phyloP scores from a whole-genome alignment of 1,140 invertebrate genomes.

The Habropoda laboriosa region DNA sequence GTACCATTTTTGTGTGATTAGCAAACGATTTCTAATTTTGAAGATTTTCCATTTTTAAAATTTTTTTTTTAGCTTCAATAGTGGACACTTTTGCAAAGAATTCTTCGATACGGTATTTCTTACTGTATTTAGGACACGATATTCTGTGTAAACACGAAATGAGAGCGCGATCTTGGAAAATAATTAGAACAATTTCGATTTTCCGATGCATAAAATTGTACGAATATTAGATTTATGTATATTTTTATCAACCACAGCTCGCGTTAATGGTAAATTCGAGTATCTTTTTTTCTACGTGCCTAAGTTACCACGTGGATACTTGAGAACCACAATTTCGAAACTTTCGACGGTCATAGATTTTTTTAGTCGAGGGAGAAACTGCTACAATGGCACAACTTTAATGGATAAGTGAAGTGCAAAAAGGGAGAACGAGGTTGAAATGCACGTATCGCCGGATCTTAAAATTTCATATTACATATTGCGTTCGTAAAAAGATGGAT shows the following conservation, averaged over 20 bases:
- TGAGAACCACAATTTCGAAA: background rate
- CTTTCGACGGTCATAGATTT: conserved; percentile 14
- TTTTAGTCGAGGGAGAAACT: background rate
- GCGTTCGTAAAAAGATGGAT: background rate
- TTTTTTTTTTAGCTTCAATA: no score
- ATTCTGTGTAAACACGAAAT: no score
- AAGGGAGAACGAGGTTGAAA: conserved; percentile 3
- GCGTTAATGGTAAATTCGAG: background rate
- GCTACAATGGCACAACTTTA: conserved; percentile 7
- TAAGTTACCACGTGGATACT: background rate
- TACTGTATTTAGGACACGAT: no score
- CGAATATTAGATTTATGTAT: no score
- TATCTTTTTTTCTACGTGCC: background rate
- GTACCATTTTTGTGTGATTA: no score
- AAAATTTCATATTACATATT: background rate
- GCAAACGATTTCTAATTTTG: no score
- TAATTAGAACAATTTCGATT: background rate
- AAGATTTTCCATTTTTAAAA: no score
- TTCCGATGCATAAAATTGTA: no score
- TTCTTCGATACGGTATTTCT: no score
- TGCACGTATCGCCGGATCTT: background rate
- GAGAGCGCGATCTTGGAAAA: background rate
- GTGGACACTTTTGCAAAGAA: no score
- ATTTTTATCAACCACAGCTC: no score
- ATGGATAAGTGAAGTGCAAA: conserved; percentile 19